phyloP scores from a whole-genome alignment of 2,888 invertebrate species.

The Zaprionus bogoriensis region DNA sequence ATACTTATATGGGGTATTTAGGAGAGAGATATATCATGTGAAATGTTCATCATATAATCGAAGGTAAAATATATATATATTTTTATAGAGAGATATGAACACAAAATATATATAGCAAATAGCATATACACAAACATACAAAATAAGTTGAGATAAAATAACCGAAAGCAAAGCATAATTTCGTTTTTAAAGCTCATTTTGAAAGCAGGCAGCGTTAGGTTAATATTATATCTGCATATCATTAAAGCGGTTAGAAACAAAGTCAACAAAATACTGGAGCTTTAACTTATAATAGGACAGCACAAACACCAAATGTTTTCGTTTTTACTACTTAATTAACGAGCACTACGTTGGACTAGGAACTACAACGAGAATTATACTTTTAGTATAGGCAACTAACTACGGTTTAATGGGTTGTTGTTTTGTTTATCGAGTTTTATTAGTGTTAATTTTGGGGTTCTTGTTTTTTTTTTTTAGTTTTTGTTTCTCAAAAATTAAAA shows the following conservation, averaged over 20 bases:
- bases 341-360: conserved; percentile 54
- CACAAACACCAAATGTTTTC: conserved; percentile 49
- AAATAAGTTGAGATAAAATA: conserved; percentile 80
- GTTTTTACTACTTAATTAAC: conserved; percentile 45
- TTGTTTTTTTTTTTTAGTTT: conserved; percentile 32
- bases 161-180: conserved; percentile 72
- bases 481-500: conserved; percentile 53
- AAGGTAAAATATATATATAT: conserved; percentile 39
- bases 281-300: conserved; percentile 27
- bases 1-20: conserved; percentile 31
- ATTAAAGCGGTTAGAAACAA: conserved; percentile 52
- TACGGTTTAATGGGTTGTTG: conserved; percentile 59
- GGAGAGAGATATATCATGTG: conserved; percentile 19
- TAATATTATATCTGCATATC: conserved; percentile 21
- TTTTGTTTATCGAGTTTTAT: conserved; percentile 36
- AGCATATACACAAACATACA: conserved; percentile 72
- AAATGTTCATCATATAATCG: conserved; percentile 39
- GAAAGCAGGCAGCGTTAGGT: conserved; percentile 25
- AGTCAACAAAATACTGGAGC: conserved; percentile 20
- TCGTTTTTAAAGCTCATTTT: conserved; percentile 11
- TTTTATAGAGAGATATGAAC: conserved; percentile 37
- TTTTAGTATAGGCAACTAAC: conserved; percentile 64
- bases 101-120: conserved; percentile 79
- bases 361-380: conserved; percentile 48
- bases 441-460: conserved; percentile 56